These are phyloP conservation scores for Coenonympha glycerion DNA, from an alignment of 2,888 invertebrate species.

Conservation along the genomic window DNA sequence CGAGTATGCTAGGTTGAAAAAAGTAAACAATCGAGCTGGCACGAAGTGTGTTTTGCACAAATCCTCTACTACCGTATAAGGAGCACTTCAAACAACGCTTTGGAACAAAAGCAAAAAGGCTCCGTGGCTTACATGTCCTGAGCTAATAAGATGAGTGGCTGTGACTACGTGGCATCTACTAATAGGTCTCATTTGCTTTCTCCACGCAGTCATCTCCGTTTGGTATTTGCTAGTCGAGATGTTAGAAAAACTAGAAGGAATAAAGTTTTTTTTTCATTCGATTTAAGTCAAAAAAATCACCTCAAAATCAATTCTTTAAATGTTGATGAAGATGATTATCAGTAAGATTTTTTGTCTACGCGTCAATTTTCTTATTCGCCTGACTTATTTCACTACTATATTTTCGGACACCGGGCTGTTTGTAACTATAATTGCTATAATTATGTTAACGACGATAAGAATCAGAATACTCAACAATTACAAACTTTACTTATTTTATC, in stretches of 20 bases:
- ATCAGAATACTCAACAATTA: no score
- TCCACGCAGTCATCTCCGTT: conserved; percentile 45
- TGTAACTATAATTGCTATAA: no score
- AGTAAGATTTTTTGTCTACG: no score
- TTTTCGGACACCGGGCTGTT: no score
- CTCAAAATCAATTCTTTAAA: no score
- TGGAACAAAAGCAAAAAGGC: conserved; percentile 35
- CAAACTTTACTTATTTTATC: no score
- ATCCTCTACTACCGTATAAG: conserved; percentile 3
- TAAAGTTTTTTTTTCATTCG: no score
- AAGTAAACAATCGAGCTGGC: not conserved
- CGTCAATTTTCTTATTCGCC: no score
- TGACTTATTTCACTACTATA: no score
- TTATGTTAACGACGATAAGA: no score
- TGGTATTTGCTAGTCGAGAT: conserved; percentile 14
- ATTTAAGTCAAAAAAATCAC: no score
- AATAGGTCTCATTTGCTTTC: conserved; percentile 62
- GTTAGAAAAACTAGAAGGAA: conserved; percentile 7
- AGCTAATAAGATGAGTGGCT: conserved; percentile 35
- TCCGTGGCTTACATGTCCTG: conserved; percentile 39
- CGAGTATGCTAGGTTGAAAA: not conserved
- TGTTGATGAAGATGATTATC: no score
- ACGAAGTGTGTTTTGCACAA: conserved; percentile 1
- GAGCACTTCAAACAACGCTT: conserved; percentile 8
- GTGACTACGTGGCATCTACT: conserved; percentile 51